Base-by-base conservation (phyloP, 1,140 invertebrate species). In the Drosophila bocqueti region DNA sequence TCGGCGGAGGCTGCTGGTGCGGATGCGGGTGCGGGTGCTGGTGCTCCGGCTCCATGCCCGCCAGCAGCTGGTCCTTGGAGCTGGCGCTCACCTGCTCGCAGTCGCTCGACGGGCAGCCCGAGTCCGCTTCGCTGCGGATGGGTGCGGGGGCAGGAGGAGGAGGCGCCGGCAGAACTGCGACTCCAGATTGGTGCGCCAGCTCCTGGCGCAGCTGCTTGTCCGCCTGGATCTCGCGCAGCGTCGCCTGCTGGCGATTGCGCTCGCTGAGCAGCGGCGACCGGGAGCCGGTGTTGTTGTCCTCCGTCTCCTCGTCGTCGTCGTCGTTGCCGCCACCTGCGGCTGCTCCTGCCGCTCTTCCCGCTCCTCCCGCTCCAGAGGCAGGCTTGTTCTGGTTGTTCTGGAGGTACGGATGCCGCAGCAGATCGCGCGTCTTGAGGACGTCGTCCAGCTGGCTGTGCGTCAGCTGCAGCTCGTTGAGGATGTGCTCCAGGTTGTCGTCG, bases 61-160 rank as follows among this genome's bases (percentile, higher is more conserved):
- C 94, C 89, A 95, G 93, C 21, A 95, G 91, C 46, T 95, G 94
- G 86, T 95, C 95, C 91, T 95, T 95, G 7, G 95, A 95, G 83
- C 95, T 95, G 49, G 95, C 95, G 89, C 94, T 95, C 24, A 94
- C 93, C 80, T 95, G 94, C 85, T 95, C 94, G 62, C 86, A 91
- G 69, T 93, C 91, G 59, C 86, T 91, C 16, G 90, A 91, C 5
- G 90, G 85, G 64, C 92, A 93, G 13, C 89, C 91, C 2, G 92
- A 92, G 55, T 93, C 91, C 24, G 84, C 91, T 43, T 92, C 91
- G 42, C 86, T 90, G 47, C 85, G 78, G 52, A 89, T 90, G 16
- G 69, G 24, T 26, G 47, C 57, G 13, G 74, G 31, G 1, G 55
- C 54, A 0, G 79, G 15, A 9, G 24, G 24, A 16, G 38, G 49